Evolutionary conservation across 2,888 invertebrate species (phyloP).

Genomic region (Arrhopalites spinosus): DNA sequence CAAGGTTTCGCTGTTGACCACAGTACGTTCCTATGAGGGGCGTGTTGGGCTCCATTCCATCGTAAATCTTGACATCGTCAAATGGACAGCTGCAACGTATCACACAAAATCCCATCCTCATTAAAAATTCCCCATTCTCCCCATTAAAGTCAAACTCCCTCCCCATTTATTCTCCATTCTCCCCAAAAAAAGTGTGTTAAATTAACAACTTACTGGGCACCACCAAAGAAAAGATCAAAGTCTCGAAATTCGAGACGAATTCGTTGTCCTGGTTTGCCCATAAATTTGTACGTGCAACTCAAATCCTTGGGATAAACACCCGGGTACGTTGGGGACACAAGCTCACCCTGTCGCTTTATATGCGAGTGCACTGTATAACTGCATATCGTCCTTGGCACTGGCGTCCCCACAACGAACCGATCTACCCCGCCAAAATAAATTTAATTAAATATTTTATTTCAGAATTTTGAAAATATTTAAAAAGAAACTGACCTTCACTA

Average conservation of each 20-base stretch:
- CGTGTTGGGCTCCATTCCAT: slow-evolving; percentile 86
- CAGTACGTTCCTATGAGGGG: slow-evolving; percentile 95
- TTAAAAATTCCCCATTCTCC: too few species aligned
- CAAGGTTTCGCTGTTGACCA: slow-evolving; percentile 94
- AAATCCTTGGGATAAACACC: slow-evolving; percentile 98
- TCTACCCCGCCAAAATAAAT: slow-evolving; percentile 63
- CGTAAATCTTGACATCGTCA: slow-evolving; percentile 96
- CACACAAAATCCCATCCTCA: slow-evolving; percentile 9
- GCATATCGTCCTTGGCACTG: slow-evolving; percentile 83
- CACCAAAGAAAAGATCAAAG: slow-evolving; percentile 98
- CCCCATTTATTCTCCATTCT: background rate
- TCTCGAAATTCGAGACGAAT: slow-evolving; percentile 95
- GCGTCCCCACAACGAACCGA: slow-evolving; percentile 84
- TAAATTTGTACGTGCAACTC: slow-evolving; percentile 89
- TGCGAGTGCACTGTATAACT: slow-evolving; percentile 63
- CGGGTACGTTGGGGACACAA: slow-evolving; percentile 97
- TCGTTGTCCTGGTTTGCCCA: slow-evolving; percentile 85
- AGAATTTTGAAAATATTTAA: background rate
- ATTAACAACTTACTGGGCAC: slow-evolving; percentile 85
- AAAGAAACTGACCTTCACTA: slow-evolving; percentile 74
- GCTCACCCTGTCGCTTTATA: slow-evolving; percentile 67
- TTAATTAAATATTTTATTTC: background rate
- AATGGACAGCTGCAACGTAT: slow-evolving; percentile 85
- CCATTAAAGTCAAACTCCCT: background rate
- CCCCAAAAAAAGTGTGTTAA: slow-evolving; percentile 7